Conservation (phyloP, 2,797 vertebrate genomes). For the Antrozous pallidus region DNA sequence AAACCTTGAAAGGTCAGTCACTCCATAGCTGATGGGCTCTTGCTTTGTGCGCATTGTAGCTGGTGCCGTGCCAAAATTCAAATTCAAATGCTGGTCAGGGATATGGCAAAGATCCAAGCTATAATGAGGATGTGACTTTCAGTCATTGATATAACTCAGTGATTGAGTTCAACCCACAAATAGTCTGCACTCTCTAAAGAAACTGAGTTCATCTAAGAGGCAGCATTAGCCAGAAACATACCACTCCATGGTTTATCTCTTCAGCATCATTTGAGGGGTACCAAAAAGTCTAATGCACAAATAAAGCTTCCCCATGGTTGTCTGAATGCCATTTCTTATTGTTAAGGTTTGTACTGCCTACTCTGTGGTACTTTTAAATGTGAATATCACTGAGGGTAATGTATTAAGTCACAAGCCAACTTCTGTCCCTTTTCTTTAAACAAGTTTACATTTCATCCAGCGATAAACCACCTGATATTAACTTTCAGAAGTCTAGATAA, state of each 20-base stretch:
- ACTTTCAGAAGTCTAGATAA: background rate
- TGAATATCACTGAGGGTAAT: background rate
- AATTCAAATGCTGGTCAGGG: constrained; percentile 15
- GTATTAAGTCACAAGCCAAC: background rate
- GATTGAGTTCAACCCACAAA: background rate
- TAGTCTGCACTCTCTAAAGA: background rate
- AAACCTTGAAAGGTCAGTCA: background rate
- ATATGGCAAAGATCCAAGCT: background rate
- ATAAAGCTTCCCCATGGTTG: background rate
- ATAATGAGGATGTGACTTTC: background rate
- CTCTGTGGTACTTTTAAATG: background rate
- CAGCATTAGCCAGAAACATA: background rate
- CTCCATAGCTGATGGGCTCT: background rate
- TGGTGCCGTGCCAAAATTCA: background rate
- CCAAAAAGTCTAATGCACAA: background rate
- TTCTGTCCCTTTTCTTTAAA: background rate
- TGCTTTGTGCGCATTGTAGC: background rate
- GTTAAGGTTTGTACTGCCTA: background rate
- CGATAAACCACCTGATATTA: background rate
- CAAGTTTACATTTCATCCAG: background rate
- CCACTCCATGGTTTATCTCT: background rate
- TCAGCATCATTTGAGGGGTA: background rate
- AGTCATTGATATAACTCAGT: background rate
- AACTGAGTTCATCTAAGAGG: background rate
- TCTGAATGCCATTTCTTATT: background rate